Base-by-base conservation (phyloP, 2,888 invertebrate genomes). In the Acleris holmiana region DNA sequence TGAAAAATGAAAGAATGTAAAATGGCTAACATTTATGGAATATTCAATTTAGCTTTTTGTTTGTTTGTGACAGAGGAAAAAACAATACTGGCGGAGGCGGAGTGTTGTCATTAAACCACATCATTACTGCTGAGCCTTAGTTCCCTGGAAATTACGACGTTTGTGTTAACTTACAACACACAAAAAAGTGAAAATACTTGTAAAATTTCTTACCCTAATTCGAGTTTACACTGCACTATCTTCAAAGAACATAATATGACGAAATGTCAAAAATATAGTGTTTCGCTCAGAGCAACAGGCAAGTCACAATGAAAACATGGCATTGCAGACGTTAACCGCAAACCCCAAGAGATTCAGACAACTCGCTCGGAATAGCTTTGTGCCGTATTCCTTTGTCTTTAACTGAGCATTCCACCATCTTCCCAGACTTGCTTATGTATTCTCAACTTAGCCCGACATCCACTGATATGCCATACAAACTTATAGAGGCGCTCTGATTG, bases 1-100 rank as follows among this genome's bases (percentile, higher is more conserved):
- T 81, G 80, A 84, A 84, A 84, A 86, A 83, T 80, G 81, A 80
- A 82, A 81, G 80, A 83, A 85, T 87, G 83, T 81, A 75, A 82
- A 86, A 85, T 76, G 79, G 79, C 76, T 72, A 78, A 78, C 83
- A 77, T 84, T 84, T 79, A 78, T 79, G 74, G 71, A 82, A 85
- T 80, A 80, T 80, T 84, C 68, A 71, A 73, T 71, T 63, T 70
- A 66, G 68, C 60, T 72, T 71, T 79, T 59, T 69, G 55, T 41
- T 61, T 63, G 65, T 65, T 65, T 46, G 59, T 53, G 55, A 60
- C 65, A 55, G 49, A 60, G 49, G 29, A 54, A 21, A 41, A 55
- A 54, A 50, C 59, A 54, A 46, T 35, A 55, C 49, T 35, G 29
- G 44, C 21, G 19, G 48, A 53, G 54, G 17, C 48, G 18, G 35